Evolutionary conservation across 2,888 invertebrate species (phyloP), one percentile per base, ranked within the genome.

Genomic region (Habroteleia sp.): DNA sequence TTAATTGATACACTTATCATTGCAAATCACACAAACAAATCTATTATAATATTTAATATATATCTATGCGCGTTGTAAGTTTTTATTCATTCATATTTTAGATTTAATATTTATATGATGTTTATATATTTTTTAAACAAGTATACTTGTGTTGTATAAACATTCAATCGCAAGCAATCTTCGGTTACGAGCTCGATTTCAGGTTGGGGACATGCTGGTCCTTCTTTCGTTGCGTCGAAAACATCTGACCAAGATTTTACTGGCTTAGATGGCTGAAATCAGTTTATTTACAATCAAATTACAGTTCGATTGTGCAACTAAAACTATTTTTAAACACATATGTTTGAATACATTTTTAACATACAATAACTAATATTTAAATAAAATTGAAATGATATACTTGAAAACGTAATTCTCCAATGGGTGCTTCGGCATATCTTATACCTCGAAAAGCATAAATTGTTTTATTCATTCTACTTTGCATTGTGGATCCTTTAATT

Each of bases 81-180:
- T n/a, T n/a, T n/a, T n/a, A n/a, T n/a, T n/a, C n/a, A n/a, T n/a
- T n/a, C 20, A 20, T 20, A 20, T 20, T 4, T 4, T 20, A 3
- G 20, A 20, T 3, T 20, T 4, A 20, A 4, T 20, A 20, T 20
- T 20, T 4, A 20, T n/a, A n/a, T n/a, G n/a, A n/a, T n/a, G n/a
- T n/a, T n/a, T n/a, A n/a, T n/a, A 20, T 7, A 7, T n/a, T 16
- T 10, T 11, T 39, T 10, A 25, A 46, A 44, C 1, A 10, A 42
- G 35, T 27, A 3, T 82, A 90, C 90, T 81, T 89, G 89, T 77
- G 79, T 90, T 0, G 91, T 91, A 76, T 92, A 93, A 0, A 93
- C 91, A 77, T 93, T 93, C 46, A 93, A 81, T 10, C 90, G 89
- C 0, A 93, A 89, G 78, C 93, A 93, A 83, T 93, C 93, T 78